phyloP scores from a whole-genome alignment of 2,888 invertebrate genomes.

The Dendrolimus pini region DNA sequence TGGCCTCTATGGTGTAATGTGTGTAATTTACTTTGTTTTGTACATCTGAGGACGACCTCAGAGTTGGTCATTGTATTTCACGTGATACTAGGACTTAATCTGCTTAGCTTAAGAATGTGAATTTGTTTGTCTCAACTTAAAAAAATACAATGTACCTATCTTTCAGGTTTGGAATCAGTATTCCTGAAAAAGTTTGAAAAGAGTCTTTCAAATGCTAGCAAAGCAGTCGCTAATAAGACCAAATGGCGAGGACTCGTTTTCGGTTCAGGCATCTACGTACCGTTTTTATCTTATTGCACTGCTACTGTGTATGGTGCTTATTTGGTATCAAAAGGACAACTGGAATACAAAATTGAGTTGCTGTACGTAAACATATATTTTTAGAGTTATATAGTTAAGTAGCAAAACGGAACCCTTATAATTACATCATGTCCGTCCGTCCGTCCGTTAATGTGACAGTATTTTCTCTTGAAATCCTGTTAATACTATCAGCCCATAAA shows the following conservation, averaged over 20 bases:
- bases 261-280: slow-evolving; percentile 81
- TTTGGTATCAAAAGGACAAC: slow-evolving; percentile 77
- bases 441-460: no score
- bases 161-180: slow-evolving; percentile 67
- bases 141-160: slow-evolving; percentile 4
- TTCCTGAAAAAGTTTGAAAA: slow-evolving; percentile 75
- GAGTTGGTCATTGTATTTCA: no score
- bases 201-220: slow-evolving; percentile 64
- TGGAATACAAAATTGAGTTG: slow-evolving; percentile 80
- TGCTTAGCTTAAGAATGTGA: background rate
- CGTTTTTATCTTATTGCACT: slow-evolving; percentile 82
- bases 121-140: background rate
- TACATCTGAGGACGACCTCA: no score
- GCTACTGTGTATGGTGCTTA: slow-evolving; percentile 83
- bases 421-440: no score
- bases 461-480: no score
- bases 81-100: no score
- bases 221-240: slow-evolving; percentile 73
- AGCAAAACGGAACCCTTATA: no score
- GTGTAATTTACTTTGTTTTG: no score
- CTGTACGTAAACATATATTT: slow-evolving; percentile 64
- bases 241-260: slow-evolving; percentile 82
- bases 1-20: no score
- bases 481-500: no score
- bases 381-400: background rate